These are phyloP conservation scores for Spondyliosoma cantharus DNA, from an alignment of 2,797 vertebrate genomes.

Conservation along the genomic window DNA sequence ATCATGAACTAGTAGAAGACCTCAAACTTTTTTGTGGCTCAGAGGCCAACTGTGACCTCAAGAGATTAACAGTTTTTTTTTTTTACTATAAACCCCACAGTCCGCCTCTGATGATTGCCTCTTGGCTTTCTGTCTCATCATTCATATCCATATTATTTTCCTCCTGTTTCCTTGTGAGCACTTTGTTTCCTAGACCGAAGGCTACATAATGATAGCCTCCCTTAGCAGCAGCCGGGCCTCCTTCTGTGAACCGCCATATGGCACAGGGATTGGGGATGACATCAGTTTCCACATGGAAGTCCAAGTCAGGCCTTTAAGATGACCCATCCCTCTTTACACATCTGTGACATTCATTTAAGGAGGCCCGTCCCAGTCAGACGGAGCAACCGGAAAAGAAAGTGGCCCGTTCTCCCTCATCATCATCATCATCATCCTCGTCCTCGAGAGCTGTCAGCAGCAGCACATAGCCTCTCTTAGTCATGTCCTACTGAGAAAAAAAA, in stretches of 20 bases:
- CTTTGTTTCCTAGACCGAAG: slow-evolving; percentile 61
- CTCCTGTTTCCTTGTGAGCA: slow-evolving; percentile 44
- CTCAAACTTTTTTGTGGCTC: background rate
- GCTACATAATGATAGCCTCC: slow-evolving; percentile 76
- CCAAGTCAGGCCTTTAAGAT: slow-evolving; percentile 69
- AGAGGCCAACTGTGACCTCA: slow-evolving; percentile 9
- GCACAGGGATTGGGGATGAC: slow-evolving; percentile 66
- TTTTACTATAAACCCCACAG: slow-evolving; percentile 30
- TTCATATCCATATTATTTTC: slow-evolving; percentile 10
- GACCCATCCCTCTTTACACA: slow-evolving; percentile 71
- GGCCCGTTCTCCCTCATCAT: slow-evolving; percentile 45
- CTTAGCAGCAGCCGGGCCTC: slow-evolving; percentile 51
- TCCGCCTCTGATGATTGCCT: slow-evolving; percentile 16
- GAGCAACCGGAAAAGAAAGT: slow-evolving; percentile 60
- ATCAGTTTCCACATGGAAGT: slow-evolving; percentile 81
- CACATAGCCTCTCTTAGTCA: slow-evolving; percentile 65
- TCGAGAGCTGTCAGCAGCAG: slow-evolving; percentile 47
- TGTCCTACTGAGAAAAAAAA: slow-evolving; percentile 46
- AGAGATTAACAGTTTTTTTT: slow-evolving; percentile 2
- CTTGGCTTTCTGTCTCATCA: slow-evolving; percentile 29
- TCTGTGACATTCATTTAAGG: slow-evolving; percentile 74
- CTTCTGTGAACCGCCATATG: slow-evolving; percentile 58
- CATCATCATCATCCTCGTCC: slow-evolving; percentile 28
- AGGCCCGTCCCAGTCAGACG: slow-evolving; percentile 46
- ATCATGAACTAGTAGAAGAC: slow-evolving; percentile 13